These are phyloP conservation scores for Cistogaster globosa DNA, from an alignment of 2,888 invertebrate genomes.

Conservation along the genomic window DNA sequence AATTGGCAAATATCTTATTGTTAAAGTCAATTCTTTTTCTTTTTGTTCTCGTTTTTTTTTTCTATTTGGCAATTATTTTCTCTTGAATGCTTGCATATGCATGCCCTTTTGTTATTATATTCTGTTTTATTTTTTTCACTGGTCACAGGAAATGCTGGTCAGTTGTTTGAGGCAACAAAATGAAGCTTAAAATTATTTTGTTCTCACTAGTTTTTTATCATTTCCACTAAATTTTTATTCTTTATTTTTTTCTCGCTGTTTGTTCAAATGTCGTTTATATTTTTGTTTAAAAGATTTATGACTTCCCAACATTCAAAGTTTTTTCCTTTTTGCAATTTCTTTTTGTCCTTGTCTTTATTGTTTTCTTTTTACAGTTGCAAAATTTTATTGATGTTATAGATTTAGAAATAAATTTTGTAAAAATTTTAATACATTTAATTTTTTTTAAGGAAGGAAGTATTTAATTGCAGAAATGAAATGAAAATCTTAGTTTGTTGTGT, in stretches of 20 bases:
- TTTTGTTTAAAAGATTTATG: conserved; percentile 77
- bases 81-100: conserved; percentile 77
- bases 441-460: conserved; percentile 4
- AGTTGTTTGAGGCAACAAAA: conserved; percentile 67
- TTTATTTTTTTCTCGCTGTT: conserved; percentile 54
- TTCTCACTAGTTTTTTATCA: conserved; percentile 75
- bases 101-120: conserved; percentile 73
- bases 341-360: conserved; percentile 17
- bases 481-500: neutral
- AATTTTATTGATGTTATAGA: conserved; percentile 79
- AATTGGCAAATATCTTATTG: conserved; percentile 78
- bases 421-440: conserved; percentile 50
- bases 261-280: conserved; percentile 65
- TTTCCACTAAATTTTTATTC: conserved; percentile 72
- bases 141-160: conserved; percentile 75
- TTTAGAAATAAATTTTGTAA: conserved; percentile 54
- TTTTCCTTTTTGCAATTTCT: neutral
- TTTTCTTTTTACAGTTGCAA: conserved; percentile 62
- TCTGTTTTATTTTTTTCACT: conserved; percentile 35
- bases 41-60: conserved; percentile 68
- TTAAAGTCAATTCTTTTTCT: conserved; percentile 66
- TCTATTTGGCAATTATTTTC: conserved; percentile 75
- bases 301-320: conserved; percentile 67
- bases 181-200: conserved; percentile 65
- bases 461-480: conserved; percentile 23